Conservation (phyloP, 2,797 vertebrate genomes). For the Hybognathus amarus region DNA sequence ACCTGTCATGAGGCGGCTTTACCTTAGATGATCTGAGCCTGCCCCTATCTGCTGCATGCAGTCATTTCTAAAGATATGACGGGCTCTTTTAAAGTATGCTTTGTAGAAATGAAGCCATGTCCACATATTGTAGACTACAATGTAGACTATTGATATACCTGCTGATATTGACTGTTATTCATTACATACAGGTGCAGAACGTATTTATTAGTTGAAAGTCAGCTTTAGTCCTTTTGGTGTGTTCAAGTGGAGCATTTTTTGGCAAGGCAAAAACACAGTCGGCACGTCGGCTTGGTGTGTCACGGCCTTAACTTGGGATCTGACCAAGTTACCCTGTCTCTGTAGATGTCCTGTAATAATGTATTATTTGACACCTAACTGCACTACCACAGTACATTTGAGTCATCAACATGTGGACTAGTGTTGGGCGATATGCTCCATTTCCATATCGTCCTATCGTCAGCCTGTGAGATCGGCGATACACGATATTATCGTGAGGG, state of each 20-base stretch:
- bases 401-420: background rate
- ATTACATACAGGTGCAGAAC: too few relatives aligned
- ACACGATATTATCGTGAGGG: too few relatives aligned
- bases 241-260: background rate
- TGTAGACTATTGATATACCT: too few relatives aligned
- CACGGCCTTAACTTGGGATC: background rate
- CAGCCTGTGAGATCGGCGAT: too few relatives aligned
- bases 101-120: background rate
- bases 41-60: too few relatives aligned
- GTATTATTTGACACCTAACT: background rate
- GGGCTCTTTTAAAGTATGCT: background rate
- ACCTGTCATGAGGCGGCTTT: background rate
- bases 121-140: too few relatives aligned
- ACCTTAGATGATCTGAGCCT: background rate
- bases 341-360: background rate
- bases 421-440: too few relatives aligned
- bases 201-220: background rate
- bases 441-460: too few relatives aligned
- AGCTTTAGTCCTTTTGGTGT: background rate
- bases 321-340: background rate
- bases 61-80: background rate
- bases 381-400: background rate
- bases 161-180: too few relatives aligned
- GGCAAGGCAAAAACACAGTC: background rate
- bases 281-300: background rate